Base-by-base conservation (phyloP, 1,140 invertebrate species). In the Trypoxylus dichotomus region DNA sequence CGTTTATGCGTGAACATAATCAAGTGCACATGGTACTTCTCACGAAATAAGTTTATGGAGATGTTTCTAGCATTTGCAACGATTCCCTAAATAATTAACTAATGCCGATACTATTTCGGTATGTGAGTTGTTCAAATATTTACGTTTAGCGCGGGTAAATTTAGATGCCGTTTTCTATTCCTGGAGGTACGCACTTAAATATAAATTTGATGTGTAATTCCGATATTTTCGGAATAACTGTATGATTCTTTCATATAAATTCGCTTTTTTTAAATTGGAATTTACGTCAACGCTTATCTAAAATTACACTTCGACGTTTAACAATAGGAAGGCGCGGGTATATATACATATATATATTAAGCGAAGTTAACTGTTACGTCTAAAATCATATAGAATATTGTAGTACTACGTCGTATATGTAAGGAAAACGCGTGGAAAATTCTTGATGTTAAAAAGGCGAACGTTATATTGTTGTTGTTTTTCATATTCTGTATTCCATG, bases 101-200 rank as follows among this genome's bases (percentile, higher is more conserved):
- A 68, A 68, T 68, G 19, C 60, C 60, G 60, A 68, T 68, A 29
- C 60, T 68, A 68, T 68, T 68, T 68, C 21, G 27, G 60, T 68
- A 68, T 68, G 60, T 68, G 60, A 68, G 60, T 68, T 68, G 60
- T 68, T 68, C 60, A 68, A 68, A 68, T 68, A 68, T 68, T 68
- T 68, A 68, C 60, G 60, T 15, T 13, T 27, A 29, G 24, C 60
- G 24, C 24, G 19, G 27, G 60, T 68, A 68, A 27, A 68, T 27
- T 68, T 68, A 68, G 60, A 68, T 27, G 0, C 21, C 19, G 13
- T 13, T 68, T 68, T 68, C 60, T 68, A 68, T 68, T 68, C 60
- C 24, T 25, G 24, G 60, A 21, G 19, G 60, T 68, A 68, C 60
- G 60, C 60, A 24, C 24, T 68, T 24, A 68, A 68, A 68, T 68